phyloP scores from a whole-genome alignment of 2,888 invertebrate genomes.

The Tinea trinotella region DNA sequence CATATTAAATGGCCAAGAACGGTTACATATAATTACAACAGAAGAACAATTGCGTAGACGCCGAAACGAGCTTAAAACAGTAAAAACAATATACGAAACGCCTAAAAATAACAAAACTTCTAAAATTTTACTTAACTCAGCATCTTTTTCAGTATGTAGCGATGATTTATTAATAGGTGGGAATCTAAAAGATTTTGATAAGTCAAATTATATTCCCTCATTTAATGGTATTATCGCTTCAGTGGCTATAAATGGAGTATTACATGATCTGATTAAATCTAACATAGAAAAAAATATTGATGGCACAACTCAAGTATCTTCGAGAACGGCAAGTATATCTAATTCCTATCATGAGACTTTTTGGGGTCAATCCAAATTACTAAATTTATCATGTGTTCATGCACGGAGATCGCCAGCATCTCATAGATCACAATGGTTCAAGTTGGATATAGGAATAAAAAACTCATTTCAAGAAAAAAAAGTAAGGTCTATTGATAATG shows the following conservation, averaged over 20 bases:
- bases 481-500: conserved; percentile 42
- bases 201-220: conserved; percentile 35
- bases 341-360: conserved; percentile 52
- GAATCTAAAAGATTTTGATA: conserved; percentile 35
- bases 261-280: conserved; percentile 43
- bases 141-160: conserved; percentile 32
- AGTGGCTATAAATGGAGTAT: conserved; percentile 37
- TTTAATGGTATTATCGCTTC: conserved; percentile 47
- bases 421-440: conserved; percentile 46
- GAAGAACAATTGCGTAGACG: conserved; percentile 23
- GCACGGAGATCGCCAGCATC: conserved; percentile 35
- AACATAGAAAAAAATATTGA: conserved; percentile 43
- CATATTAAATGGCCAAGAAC: conserved; percentile 47
- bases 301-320: conserved; percentile 45
- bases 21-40: conserved; percentile 41
- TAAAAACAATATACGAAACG: neutral
- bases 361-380: conserved; percentile 47
- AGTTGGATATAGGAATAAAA: conserved; percentile 41
- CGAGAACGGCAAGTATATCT: conserved; percentile 55
- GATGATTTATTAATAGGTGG: conserved; percentile 54
- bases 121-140: neutral
- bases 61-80: neutral
- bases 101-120: neutral
- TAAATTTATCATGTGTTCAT: conserved; percentile 58
- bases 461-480: conserved; percentile 31